Evolutionary conservation across 2,797 vertebrate genomes (phyloP), one percentile per base, ranked within the genome.

Genomic region (Amblyopsis hoosieri): DNA sequence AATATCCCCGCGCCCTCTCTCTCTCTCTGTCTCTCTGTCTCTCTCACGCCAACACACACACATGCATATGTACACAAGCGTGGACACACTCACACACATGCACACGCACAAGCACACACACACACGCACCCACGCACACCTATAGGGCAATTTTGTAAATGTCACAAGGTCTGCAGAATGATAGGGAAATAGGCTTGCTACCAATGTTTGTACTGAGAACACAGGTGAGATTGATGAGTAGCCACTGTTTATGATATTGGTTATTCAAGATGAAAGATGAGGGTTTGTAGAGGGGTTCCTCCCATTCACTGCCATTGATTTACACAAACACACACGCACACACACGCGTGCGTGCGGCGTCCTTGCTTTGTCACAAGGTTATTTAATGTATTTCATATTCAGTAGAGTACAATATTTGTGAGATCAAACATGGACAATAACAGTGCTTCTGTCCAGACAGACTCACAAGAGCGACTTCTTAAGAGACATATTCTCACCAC

Each of bases 191-290:
- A 82, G 78, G 69, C 76, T 80, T 82, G 84, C 83, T 81, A 80
- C 82, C 79, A 37, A 81, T 84, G 80, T 79, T 71, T 79, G 77
- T 87, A 88, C 88, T 45, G 79, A 80, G 88, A 89, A 86, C 79
- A 85, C 84, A 87, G 81, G 77, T 87, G 87, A 91, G 90, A 91
- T 90, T 90, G 90, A 90, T 91, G 90, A 90, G 87, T 77, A 78
- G 83, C 77, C 79, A 85, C 85, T 87, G 84, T 90, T 91, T 89
- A 88, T 84, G 78, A 88, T 90, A 90, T 90, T 79, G 89, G 89
- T 91, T 90, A 90, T 91, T 90, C 87, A 85, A 85, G 86, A 91
- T 92, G 90, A 92, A 92, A 90, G 87, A 91, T 91, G 90, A 92
- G 90, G 84, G 84, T 90, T 89, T 89, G 87, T 85, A 55, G 64